These are phyloP conservation scores for Zygaena filipendulae DNA, from an alignment of 2,888 invertebrate species.

Conservation along the genomic window DNA sequence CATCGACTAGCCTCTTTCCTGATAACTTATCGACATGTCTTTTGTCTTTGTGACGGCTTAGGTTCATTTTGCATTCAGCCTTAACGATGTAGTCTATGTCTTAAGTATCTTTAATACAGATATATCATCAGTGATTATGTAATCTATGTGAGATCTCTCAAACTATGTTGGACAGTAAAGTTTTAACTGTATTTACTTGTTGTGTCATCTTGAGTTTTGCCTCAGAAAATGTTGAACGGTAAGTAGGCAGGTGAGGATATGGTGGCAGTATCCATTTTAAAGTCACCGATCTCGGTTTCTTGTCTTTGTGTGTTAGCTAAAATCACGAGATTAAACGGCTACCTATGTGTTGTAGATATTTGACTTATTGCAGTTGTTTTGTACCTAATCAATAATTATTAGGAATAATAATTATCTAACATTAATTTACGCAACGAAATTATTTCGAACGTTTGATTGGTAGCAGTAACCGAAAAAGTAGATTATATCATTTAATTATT, in stretches of 20 bases:
- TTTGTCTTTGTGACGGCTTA: constrained; percentile 29
- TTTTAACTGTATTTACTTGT: constrained; percentile 32
- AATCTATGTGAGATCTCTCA: constrained; percentile 36
- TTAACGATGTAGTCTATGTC: constrained; percentile 24
- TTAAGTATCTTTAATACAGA: constrained; percentile 22
- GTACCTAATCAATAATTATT: too few species aligned
- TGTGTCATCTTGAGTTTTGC: constrained; percentile 39
- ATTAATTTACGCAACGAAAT: too few species aligned
- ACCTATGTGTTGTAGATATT: neutral
- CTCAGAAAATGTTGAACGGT: constrained; percentile 46
- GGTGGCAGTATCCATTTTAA: too few species aligned
- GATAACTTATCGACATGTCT: constrained; percentile 39
- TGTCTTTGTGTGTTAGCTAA: too few species aligned
- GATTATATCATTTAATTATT: too few species aligned
- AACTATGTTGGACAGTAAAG: constrained; percentile 35
- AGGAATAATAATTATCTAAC: too few species aligned
- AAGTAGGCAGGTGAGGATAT: too few species aligned
- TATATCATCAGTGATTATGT: constrained; percentile 23
- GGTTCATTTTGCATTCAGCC: constrained; percentile 40
- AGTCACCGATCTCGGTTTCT: too few species aligned
- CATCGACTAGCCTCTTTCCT: constrained; percentile 35
- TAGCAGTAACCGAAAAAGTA: too few species aligned
- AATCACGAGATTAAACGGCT: too few species aligned
- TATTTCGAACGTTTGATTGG: too few species aligned
- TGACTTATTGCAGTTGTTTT: constrained; percentile 1